Base-by-base conservation (phyloP, 1,140 invertebrate species). In the Bicyclus anynana region DNA sequence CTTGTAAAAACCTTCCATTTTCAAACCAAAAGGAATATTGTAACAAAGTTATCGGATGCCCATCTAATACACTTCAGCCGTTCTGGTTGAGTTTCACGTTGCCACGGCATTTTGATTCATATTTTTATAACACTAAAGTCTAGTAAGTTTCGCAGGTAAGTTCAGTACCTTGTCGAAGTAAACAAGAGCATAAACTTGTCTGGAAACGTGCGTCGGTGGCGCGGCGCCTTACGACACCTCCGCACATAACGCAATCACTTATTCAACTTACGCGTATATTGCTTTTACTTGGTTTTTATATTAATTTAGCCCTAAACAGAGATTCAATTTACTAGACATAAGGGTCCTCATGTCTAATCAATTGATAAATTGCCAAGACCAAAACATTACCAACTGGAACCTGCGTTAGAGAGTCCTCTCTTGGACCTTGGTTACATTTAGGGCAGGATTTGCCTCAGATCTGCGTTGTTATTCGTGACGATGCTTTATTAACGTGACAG, bases 111-210 rank as follows among this genome's bases (percentile, higher is more conserved):
- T 33, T 44, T 53, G 5, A 26, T 29, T 26, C 40, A 29, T 53
- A 44, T 23, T 44, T 44, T 44, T 23, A 44, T 10, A 2, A 44
- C 18, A n/a, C 2, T 12, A 44, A 20, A 21, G 42, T 44, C 17
- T 23, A 21, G 7, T 44, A 44, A 21, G 10, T 12, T 44, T 21
- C 12, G 1, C 16, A 14, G 16, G 17, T 44, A 44, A 20, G 5
- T 21, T 21, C 17, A 20, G 42, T 44, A 44, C 18, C 14, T 44
- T 44, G 17, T 44, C 20, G 23, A 29, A 53, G 51, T 53, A 53
- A 53, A 53, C 51, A 53, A 53, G 51, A 53, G 44, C 51, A 53
- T 53, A 53, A 53, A 53, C 6, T 33, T 21, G 26, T 53, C 21
- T 44, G 40, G 33, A 21, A 44, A 53, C 26, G 51, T 33, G 51